phyloP scores from a whole-genome alignment of 2,888 invertebrate genomes.

The Drosophila macrospina region DNA sequence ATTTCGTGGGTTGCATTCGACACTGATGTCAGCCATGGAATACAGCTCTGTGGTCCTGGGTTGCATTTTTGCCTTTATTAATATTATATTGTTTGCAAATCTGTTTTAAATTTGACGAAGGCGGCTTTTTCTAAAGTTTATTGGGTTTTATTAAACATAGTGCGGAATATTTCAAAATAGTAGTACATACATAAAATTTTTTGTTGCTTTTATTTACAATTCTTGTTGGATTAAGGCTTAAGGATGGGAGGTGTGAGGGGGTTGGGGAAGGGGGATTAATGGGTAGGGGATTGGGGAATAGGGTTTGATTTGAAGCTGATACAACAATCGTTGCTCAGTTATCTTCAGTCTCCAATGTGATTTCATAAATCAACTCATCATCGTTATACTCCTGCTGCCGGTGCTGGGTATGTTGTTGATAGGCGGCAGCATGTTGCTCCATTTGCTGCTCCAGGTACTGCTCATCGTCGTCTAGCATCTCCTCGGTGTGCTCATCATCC shows the following conservation, averaged over 20 bases:
- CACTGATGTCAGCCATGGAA: constrained; percentile 36
- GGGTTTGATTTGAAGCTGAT: not conserved
- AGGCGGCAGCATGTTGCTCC: constrained; percentile 1
- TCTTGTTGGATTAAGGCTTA: not conserved
- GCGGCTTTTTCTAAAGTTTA: not conserved
- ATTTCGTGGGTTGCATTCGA: constrained; percentile 45
- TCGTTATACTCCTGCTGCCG: constrained; percentile 45
- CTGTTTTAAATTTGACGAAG: constrained; percentile 39
- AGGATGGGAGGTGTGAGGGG: not conserved
- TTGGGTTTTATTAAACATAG: not conserved
- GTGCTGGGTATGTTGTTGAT: constrained; percentile 36
- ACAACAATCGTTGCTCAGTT: constrained; percentile 46
- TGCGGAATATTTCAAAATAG: constrained; percentile 14
- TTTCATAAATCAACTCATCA: constrained; percentile 70
- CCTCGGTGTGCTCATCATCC: constrained; percentile 44
- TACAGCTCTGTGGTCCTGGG: constrained; percentile 67
- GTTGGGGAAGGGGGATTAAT: not conserved
- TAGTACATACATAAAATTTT: not conserved
- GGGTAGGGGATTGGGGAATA: not conserved
- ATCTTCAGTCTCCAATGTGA: constrained; percentile 69
- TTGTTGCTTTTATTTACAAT: constrained; percentile 6
- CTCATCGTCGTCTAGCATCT: not conserved
- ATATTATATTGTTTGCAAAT: constrained; percentile 27
- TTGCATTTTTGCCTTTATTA: constrained; percentile 48
- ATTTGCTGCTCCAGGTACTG: constrained; percentile 9